A percentile compares a stretch with the other conserved stretches of the same genome.
These are phyloP conservation scores for Tethya wilhelma DNA, from an alignment of 37 sponge, comb jelly and placozoan genomes.

Conservation along the genomic window DNA sequence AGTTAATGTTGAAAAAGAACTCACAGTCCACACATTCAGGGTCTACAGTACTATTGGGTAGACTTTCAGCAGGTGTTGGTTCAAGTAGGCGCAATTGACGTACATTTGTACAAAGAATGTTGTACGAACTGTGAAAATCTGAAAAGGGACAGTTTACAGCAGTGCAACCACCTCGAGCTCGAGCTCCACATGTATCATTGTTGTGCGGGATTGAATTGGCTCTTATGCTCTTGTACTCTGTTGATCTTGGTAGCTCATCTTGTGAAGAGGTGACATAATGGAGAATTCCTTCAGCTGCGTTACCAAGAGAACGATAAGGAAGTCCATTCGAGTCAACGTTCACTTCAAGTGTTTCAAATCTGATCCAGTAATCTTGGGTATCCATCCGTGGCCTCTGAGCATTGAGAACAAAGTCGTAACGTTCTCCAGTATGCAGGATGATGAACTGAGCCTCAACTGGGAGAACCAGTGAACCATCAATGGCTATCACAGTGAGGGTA, in stretches of 20 bases:
- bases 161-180: slow-evolving; percentile 9
- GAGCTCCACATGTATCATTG: not conserved
- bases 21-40: not conserved
- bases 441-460: slow-evolving; percentile 69
- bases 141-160: slow-evolving; percentile 78
- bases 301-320: slow-evolving; percentile 12
- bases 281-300: slow-evolving; percentile 51
- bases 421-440: slow-evolving; percentile 77
- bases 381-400: slow-evolving; percentile 11
- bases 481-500: slow-evolving; percentile 70
- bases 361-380: slow-evolving; percentile 40
- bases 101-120: slow-evolving; percentile 55
- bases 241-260: not conserved
- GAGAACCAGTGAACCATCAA: slow-evolving; percentile 70
- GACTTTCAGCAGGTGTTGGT: not conserved
- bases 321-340: not conserved
- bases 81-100: slow-evolving; percentile 17
- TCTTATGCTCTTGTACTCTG: not conserved
- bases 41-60: not conserved
- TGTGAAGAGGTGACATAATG: slow-evolving; percentile 16
- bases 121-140: slow-evolving; percentile 47
- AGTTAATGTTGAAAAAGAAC: slow-evolving; percentile 56
- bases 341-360: slow-evolving; percentile 69
- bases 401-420: slow-evolving; percentile 77
- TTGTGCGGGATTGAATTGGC: not conserved